Conservation (phyloP, 2,113 vertebrate genomes). For the Ageneiosus marmoratus region DNA sequence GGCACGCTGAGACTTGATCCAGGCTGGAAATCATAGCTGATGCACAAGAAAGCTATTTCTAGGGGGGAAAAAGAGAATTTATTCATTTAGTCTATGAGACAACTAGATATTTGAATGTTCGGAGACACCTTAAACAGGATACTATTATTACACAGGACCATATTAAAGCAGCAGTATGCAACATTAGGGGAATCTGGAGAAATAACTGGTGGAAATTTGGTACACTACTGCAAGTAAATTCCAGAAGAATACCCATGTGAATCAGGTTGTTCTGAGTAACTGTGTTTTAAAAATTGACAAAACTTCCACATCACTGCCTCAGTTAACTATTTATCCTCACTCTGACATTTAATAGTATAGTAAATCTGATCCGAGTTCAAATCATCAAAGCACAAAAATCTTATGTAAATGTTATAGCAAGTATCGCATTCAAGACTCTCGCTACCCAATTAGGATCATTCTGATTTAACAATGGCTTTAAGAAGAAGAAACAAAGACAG, state of each 20-base stretch:
- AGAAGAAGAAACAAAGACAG: no score
- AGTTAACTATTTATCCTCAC: background rate
- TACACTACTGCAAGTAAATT: background rate
- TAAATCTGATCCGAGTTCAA: background rate
- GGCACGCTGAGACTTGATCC: constrained; percentile 34
- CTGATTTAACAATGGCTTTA: background rate
- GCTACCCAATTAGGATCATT: background rate
- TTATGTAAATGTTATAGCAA: background rate
- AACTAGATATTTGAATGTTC: background rate
- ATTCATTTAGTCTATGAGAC: background rate
- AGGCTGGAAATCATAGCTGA: constrained; percentile 13
- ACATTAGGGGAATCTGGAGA: background rate
- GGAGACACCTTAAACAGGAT: background rate
- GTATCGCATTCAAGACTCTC: background rate
- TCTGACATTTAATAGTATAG: background rate
- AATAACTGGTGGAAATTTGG: background rate
- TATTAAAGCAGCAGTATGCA: background rate
- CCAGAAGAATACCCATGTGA: background rate
- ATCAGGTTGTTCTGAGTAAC: background rate
- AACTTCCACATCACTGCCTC: background rate
- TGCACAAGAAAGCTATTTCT: no score
- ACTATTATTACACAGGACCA: background rate
- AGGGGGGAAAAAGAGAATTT: background rate
- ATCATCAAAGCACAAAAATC: background rate
- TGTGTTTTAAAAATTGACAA: no score